phyloP scores from a whole-genome alignment of 2,888 invertebrate genomes.

The Hipparchia semele region DNA sequence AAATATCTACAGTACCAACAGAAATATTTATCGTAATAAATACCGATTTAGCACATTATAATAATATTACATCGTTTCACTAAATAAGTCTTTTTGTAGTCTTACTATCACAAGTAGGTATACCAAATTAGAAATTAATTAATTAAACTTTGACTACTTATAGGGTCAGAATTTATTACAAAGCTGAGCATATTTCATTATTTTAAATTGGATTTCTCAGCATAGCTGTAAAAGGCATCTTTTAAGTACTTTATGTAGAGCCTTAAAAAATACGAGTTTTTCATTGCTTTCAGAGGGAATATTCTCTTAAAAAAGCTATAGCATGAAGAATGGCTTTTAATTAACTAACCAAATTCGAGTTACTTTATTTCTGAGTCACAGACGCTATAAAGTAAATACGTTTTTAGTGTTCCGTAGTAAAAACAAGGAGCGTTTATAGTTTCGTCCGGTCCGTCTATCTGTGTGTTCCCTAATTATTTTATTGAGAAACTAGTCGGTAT shows the following conservation, averaged over 20 bases:
- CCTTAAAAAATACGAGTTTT: constrained; percentile 29
- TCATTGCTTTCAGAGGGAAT: constrained; percentile 27
- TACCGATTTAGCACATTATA: no score
- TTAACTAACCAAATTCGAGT: constrained; percentile 27
- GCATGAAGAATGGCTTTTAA: constrained; percentile 27
- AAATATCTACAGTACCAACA: no score
- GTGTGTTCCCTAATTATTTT: no score
- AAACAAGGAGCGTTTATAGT: no score
- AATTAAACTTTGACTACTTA: neutral
- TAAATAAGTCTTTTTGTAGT: no score
- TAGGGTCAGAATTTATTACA: constrained; percentile 6
- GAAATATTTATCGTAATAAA: no score
- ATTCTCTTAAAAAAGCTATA: constrained; percentile 23
- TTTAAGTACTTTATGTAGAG: constrained; percentile 26
- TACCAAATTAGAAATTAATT: no score
- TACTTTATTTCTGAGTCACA: constrained; percentile 23
- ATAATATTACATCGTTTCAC: no score
- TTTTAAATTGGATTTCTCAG: constrained; percentile 11
- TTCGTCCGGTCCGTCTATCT: no score
- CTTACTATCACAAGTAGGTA: no score
- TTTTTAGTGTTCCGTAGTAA: constrained; percentile 9
- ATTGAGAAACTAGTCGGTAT: no score
- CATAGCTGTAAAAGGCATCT: constrained; percentile 29
- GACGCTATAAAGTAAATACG: constrained; percentile 20
- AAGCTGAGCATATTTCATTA: constrained; percentile 14